Evolutionary conservation across 2,113 vertebrate species (phyloP).

Genomic region (Centropristis striata): DNA sequence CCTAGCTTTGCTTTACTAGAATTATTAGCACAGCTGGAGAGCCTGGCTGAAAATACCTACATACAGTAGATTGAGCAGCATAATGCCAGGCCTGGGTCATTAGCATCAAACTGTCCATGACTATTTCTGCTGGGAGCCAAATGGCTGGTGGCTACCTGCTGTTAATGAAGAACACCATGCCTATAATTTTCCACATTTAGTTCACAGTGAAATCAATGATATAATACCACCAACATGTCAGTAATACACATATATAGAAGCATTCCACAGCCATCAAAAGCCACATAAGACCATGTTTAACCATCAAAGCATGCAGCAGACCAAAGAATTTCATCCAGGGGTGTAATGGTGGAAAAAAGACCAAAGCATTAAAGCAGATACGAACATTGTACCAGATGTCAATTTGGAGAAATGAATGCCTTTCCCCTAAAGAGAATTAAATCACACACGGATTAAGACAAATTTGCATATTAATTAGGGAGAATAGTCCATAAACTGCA

Average conservation of each 20-base stretch:
- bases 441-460: slow-evolving; percentile 18
- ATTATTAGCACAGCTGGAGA: slow-evolving; percentile 64
- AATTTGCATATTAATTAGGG: slow-evolving; percentile 59
- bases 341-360: neutral
- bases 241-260: neutral
- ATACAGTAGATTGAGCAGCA: slow-evolving; percentile 48
- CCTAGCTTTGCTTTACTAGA: slow-evolving; percentile 32
- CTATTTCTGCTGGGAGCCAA: slow-evolving; percentile 53
- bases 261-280: neutral
- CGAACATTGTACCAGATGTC: neutral
- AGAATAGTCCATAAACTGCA: slow-evolving; percentile 41
- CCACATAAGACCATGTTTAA: neutral
- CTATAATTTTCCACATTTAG: slow-evolving; percentile 48
- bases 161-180: slow-evolving; percentile 51
- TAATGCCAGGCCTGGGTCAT: slow-evolving; percentile 60
- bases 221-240: slow-evolving; percentile 26
- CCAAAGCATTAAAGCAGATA: slow-evolving; percentile 8
- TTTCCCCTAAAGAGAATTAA: slow-evolving; percentile 26
- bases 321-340: neutral
- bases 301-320: slow-evolving; percentile 7
- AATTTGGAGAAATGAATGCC: slow-evolving; percentile 4
- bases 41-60: slow-evolving; percentile 45
- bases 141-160: slow-evolving; percentile 40
- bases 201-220: slow-evolving; percentile 38
- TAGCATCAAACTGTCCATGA: slow-evolving; percentile 63